Evolutionary conservation across 2,797 vertebrate genomes (phyloP), one percentile per base, ranked within the genome.

Genomic region (Meriones psammophilus): DNA sequence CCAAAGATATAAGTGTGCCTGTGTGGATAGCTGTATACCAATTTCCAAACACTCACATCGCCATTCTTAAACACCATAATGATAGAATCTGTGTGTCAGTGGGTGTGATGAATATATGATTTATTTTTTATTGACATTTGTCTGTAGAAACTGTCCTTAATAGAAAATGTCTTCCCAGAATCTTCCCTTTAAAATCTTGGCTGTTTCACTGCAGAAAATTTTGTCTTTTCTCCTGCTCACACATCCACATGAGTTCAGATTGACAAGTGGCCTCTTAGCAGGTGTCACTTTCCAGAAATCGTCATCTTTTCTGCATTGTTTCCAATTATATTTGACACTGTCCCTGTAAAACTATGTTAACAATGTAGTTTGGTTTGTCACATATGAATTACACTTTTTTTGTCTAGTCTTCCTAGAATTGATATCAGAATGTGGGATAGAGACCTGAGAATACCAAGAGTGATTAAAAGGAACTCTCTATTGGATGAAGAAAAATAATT

Each of bases 281-380:
- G 58, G 69, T 97, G 83, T 96, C 95, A 96, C 36, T 97, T 96
- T n/a, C 78, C 58, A 20, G 69, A 89, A 96, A 91, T 92, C 95
- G 96, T 74, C 58, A 68, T 60, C 76, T 89, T 95, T 92, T 79
- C 60, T 95, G 94, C 93, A 89, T 94, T 89, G 86, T 54, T 96
- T 96, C 92, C 91, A 96, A 96, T 97, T 95, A 96, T 36, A 39
- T 74, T 94, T 97, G 97, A 97, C 95, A 96, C 74, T 71, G 93
- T 94, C 88, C 93, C 97, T 96, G 94, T 91, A 91, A 97, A 95
- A 97, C 86, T 84, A 84, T 94, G 39, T 81, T 58, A 50, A 88
- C 97, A 96, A 66, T 68, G 83, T 91, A 90, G 92, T 97, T 96
- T 73, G 89, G n/a, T 78, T 87, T 97, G 90, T 95, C 94, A 96